Base-by-base conservation (phyloP, 2,113 vertebrate species). In the Megaptera novaeangliae region DNA sequence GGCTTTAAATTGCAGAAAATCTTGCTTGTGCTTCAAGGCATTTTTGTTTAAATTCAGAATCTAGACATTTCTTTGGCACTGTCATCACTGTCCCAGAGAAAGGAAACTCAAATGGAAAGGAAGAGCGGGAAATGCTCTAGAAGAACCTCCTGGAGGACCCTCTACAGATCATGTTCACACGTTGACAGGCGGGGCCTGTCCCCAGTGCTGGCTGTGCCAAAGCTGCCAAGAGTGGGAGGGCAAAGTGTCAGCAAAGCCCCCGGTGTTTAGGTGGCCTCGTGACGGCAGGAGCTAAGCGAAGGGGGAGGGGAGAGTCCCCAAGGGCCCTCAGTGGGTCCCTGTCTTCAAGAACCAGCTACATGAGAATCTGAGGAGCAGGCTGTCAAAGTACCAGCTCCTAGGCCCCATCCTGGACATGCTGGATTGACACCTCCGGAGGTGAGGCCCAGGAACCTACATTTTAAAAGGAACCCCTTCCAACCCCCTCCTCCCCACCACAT, bases 21-120 rank as follows among this genome's bases (percentile, higher is more conserved):
- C 17, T 57, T 82, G 29, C 89, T 91, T 92, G 74, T 2, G n/a
- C 63, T 91, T 91, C 27, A 92, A 93, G 41, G 49, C 0, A 14
- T 90, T 68, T 94, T 96, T 66, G 64, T 95, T 68, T 77, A 88
- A 72, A 91, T 86, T 71, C 61, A 91, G 49, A 95, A 72, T 41
- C 91, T 88, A 94, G 93, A 95, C 31, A 72, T 85, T 77, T 89
- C 93, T 84, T 88, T 94, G 95, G 64, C 77, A 68, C 31, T 85
- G 71, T 90, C 91, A 66, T 81, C 93, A 18, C 63, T 2, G 20
- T 75, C 68, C 52, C n/a, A 66, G 77, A 71, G 59, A 93, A 90
- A 72, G 63, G 41, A 52, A 94, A 83, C 4, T 61, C 57, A 57
- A 78, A 41, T 17, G 68, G 68, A 82, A 88, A 90, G n/a, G 31